Conservation (phyloP, 2,888 invertebrate species). For the Dichetophora obliterata region DNA sequence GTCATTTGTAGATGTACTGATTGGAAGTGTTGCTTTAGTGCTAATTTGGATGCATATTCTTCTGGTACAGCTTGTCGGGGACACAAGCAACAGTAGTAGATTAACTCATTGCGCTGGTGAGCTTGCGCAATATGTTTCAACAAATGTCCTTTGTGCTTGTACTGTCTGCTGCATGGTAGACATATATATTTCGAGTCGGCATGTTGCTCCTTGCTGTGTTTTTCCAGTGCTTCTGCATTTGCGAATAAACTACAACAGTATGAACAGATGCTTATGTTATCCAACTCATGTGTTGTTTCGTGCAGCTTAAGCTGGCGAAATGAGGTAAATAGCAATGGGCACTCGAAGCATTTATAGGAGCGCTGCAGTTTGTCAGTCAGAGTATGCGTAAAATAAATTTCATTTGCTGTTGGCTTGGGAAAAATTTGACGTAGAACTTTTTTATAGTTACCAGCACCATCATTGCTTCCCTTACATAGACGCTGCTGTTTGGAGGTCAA, state of each 20-base stretch:
- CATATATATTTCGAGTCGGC: constrained; percentile 47
- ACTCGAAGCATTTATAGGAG: constrained; percentile 52
- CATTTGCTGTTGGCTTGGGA: background rate
- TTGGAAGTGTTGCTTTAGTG: constrained; percentile 46
- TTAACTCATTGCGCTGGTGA: constrained; percentile 44
- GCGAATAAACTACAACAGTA: constrained; percentile 51
- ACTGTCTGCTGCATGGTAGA: constrained; percentile 42
- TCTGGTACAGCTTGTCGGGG: background rate
- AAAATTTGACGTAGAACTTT: background rate
- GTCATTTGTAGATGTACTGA: constrained; percentile 41
- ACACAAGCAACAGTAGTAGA: constrained; percentile 50
- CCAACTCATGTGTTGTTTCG: constrained; percentile 33
- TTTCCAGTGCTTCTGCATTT: constrained; percentile 41
- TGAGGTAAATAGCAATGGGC: constrained; percentile 48
- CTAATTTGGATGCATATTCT: constrained; percentile 26
- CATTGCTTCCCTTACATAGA: background rate
- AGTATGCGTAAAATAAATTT: background rate
- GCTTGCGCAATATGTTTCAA: constrained; percentile 47
- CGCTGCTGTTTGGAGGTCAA: background rate
- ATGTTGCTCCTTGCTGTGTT: constrained; percentile 47
- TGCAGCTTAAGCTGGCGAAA: constrained; percentile 50
- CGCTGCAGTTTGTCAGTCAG: constrained; percentile 34
- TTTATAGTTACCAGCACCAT: background rate
- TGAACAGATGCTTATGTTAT: constrained; percentile 46
- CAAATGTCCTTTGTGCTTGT: constrained; percentile 48